These are phyloP conservation scores for Sebastes trivittatus DNA, from an alignment of 2,797 vertebrate genomes.

Conservation along the genomic window DNA sequence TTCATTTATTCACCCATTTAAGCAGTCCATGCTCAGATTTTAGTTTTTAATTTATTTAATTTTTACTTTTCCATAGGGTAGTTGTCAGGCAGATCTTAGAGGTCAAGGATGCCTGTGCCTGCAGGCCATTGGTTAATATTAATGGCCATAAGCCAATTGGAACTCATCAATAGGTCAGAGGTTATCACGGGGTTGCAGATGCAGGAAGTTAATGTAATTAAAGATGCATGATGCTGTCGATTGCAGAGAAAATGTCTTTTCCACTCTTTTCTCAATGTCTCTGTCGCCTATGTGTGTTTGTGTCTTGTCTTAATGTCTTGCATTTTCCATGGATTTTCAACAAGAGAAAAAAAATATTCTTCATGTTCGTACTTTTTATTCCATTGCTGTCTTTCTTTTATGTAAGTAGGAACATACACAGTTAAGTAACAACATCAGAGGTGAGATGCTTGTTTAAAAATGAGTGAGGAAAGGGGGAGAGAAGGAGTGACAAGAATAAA, in stretches of 20 bases:
- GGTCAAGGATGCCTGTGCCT: slow-evolving; percentile 78
- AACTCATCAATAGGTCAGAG: slow-evolving; percentile 80
- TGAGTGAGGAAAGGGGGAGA: not conserved
- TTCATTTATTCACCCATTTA: slow-evolving; percentile 43
- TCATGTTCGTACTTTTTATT: not conserved
- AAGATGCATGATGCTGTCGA: slow-evolving; percentile 73
- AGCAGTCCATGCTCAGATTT: slow-evolving; percentile 1
- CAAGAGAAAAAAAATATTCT: not conserved
- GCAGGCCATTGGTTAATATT: slow-evolving; percentile 78
- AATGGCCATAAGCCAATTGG: slow-evolving; percentile 71
- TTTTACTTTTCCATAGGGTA: slow-evolving; percentile 44
- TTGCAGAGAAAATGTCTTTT: slow-evolving; percentile 56
- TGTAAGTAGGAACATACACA: not conserved
- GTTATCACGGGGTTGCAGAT: slow-evolving; percentile 79
- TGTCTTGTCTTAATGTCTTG: not conserved
- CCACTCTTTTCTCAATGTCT: not conserved
- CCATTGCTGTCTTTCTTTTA: not conserved
- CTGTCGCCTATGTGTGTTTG: not conserved
- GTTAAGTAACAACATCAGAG: not conserved
- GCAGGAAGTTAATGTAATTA: slow-evolving; percentile 81
- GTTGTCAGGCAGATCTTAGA: slow-evolving; percentile 60
- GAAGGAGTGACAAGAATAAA: not conserved
- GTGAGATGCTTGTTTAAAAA: not conserved
- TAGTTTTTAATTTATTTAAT: slow-evolving; percentile 32
- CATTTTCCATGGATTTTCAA: not conserved